Base-by-base conservation (phyloP, 2,888 invertebrate species). In the Tenthredo scrophulariae region DNA sequence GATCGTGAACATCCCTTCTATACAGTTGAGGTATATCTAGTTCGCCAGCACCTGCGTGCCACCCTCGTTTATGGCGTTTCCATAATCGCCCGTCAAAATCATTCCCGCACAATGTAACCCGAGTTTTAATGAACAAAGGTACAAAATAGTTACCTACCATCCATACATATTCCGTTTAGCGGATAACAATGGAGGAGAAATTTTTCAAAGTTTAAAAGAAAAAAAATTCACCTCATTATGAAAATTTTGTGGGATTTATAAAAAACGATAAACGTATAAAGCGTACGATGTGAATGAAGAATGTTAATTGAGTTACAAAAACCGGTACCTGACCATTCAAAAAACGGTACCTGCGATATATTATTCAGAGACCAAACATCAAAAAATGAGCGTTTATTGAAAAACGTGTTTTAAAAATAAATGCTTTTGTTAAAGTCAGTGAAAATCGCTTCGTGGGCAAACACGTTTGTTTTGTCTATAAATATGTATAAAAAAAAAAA, bases 51-150 rank as follows among this genome's bases (percentile, higher is more conserved):
- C 77, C 77, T 77, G 80, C 40, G 62, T 80, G 80, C 80, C 80
- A 80, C 80, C 80, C 58, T 80, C 80, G 80, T 80, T 80, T 80
- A 80, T 26, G 62, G 22, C 62, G 62, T 62, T 62, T 22, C 62
- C 80, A 50, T 80, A 80, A 80, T 80, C 80, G 62, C 62, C 37
- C 80, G 80, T 80, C 80, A 80, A 40, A 80, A 9, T 80, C 80
- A 22, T 43, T 74, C n/a, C 13, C 40, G 40, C 40, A 74, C 43
- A 43, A 74, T 40, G 26, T 54, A 7, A n/a, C n/a, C n/a, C 54
- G n/a, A 18, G 54, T n/a, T n/a, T 54, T n/a, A n/a, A 54, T n/a
- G 54, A 54, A 54, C 54, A 5, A 46, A 46, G 15, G 46, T 15
- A 13, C 4, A 46, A 3, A 2, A 46, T 15, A 10, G 10, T 1